phyloP scores from a whole-genome alignment of 2,113 vertebrate species.

The Pteronura brasiliensis region DNA sequence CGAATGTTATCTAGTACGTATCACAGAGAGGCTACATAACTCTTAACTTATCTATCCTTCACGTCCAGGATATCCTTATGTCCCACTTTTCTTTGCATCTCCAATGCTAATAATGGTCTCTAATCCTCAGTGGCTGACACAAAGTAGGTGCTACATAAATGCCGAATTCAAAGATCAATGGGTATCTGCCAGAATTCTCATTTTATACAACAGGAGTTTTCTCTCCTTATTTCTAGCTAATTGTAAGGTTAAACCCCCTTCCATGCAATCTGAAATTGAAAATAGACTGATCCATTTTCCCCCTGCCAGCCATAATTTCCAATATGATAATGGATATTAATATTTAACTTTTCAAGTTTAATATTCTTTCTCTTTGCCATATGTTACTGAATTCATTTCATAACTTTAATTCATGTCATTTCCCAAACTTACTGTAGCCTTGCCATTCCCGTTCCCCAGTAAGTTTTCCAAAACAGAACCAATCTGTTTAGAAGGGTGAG shows the following conservation, averaged over 20 bases:
- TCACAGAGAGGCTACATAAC: not conserved
- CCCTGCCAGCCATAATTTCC: not conserved
- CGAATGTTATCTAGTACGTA: not conserved
- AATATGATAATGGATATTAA: not conserved
- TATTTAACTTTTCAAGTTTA: slow-evolving; percentile 49
- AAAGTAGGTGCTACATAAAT: not conserved
- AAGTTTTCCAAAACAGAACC: slow-evolving; percentile 42
- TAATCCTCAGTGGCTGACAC: not conserved
- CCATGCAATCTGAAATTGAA: not conserved
- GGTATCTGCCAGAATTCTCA: not conserved
- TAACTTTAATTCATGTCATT: slow-evolving; percentile 46
- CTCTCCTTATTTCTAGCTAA: not conserved
- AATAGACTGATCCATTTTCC: not conserved
- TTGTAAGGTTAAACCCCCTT: not conserved
- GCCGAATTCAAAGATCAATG: not conserved
- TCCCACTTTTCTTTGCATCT: not conserved
- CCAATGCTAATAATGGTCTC: not conserved
- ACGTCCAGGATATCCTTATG: not conserved
- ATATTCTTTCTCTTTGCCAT: slow-evolving; percentile 15
- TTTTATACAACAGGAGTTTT: not conserved
- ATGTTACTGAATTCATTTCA: slow-evolving; percentile 25
- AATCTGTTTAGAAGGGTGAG: slow-evolving; percentile 50
- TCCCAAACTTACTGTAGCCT: slow-evolving; percentile 18
- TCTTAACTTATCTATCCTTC: not conserved
- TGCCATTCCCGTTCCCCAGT: not conserved